These are phyloP conservation scores for Sebastes itinus DNA, from an alignment of 2,797 vertebrate species.

Conservation along the genomic window DNA sequence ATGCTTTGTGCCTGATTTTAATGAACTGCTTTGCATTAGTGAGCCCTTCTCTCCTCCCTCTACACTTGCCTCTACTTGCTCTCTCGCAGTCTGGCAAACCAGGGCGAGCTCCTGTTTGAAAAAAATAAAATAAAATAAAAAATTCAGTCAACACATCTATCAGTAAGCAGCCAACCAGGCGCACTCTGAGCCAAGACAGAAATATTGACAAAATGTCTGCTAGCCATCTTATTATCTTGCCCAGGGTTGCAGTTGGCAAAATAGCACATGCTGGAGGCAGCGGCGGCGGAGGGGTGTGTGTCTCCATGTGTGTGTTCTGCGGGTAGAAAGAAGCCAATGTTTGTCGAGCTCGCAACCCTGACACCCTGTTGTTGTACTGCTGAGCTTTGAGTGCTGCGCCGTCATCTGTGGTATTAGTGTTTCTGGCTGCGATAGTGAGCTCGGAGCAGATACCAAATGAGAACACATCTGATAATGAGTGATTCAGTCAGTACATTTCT, in stretches of 20 bases:
- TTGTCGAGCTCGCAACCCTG: constrained; percentile 69
- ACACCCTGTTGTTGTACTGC: constrained; percentile 68
- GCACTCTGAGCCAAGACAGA: constrained; percentile 77
- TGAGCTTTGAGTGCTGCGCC: constrained; percentile 59
- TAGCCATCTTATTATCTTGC: constrained; percentile 82
- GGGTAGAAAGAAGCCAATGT: constrained; percentile 67
- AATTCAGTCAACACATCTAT: constrained; percentile 77
- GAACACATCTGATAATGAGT: constrained; percentile 58
- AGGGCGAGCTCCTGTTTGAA: constrained; percentile 46
- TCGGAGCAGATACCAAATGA: constrained; percentile 53
- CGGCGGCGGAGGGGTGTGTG: constrained; percentile 4
- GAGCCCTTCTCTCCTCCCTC: constrained; percentile 48
- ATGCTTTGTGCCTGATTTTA: constrained; percentile 75
- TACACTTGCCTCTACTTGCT: constrained; percentile 66
- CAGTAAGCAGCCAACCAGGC: constrained; percentile 75
- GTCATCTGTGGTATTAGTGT: constrained; percentile 66
- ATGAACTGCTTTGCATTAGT: constrained; percentile 78
- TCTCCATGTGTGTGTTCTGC: constrained; percentile 31
- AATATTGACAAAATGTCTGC: constrained; percentile 85
- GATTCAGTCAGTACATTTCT: constrained; percentile 30
- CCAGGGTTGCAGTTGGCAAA: constrained; percentile 75
- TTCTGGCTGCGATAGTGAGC: constrained; percentile 59
- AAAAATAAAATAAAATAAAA: constrained; percentile 48
- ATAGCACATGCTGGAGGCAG: constrained; percentile 73
- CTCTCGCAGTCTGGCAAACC: constrained; percentile 64